Percentiles rank a stretch among this genome's conserved stretches.
Conservation (phyloP, 1,140 invertebrate genomes). For the Mactra quadrangularis region DNA sequence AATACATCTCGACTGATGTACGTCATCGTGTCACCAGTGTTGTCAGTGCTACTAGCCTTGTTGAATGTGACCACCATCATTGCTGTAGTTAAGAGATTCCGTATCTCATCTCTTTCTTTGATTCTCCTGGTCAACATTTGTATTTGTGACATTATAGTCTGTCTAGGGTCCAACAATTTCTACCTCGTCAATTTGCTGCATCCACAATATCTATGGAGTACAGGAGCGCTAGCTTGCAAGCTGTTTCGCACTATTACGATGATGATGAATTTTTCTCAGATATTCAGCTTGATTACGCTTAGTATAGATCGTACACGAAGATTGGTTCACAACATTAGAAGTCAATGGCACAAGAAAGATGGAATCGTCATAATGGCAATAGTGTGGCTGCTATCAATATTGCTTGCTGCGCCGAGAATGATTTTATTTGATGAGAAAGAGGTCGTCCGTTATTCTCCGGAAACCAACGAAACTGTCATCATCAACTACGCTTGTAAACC, state of each 20-base stretch:
- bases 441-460: not conserved
- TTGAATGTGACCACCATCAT: constrained; percentile 10
- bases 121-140: constrained; percentile 31
- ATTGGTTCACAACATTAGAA: not conserved
- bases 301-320: not conserved
- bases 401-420: not conserved
- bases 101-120: constrained; percentile 14
- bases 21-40: constrained; percentile 7
- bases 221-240: constrained; percentile 14
- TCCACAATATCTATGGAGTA: not conserved
- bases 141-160: constrained; percentile 26
- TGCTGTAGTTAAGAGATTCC: not conserved
- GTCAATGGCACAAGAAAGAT: not conserved
- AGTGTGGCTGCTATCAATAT: not conserved
- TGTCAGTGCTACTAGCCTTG: not conserved
- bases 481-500: constrained; percentile 15
- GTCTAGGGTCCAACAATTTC: constrained; percentile 15
- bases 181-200: not conserved
- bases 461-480: not conserved
- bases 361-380: not conserved
- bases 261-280: constrained; percentile 9
- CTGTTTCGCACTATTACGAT: constrained; percentile 15
- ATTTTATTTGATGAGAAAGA: constrained; percentile 7
- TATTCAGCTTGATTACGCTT: not conserved
- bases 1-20: constrained; percentile 16